Evolutionary conservation across 1,140 invertebrate species (phyloP).

Genomic region (Cheumatopsyche charites): DNA sequence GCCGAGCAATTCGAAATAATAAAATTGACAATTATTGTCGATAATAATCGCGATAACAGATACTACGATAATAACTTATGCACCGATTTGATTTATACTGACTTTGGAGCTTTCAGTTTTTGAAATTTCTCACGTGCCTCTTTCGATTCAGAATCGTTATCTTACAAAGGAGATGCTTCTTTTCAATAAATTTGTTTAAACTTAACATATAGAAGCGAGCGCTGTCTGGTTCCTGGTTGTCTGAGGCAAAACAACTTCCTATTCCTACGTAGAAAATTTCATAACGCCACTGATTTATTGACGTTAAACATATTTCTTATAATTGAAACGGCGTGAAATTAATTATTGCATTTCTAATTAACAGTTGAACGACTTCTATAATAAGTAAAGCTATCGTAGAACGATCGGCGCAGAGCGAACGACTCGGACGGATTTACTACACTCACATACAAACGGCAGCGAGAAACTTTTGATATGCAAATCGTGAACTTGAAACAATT

Average conservation of each 20-base stretch:
- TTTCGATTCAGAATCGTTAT: no score
- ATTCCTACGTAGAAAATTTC: neutral
- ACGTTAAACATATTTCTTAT: neutral
- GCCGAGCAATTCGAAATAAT: neutral
- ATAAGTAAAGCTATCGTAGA: neutral
- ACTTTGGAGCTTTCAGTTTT: no score
- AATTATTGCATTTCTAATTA: slow-evolving; percentile 21
- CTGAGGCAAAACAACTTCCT: neutral
- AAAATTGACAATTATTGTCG: slow-evolving; percentile 21
- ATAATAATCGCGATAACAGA: neutral
- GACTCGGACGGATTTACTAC: no score
- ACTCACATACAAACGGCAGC: no score
- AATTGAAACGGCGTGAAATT: slow-evolving; percentile 8
- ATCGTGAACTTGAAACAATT: no score
- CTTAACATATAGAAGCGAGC: neutral
- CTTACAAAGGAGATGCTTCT: neutral
- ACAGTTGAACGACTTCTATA: neutral
- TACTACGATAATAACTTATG: no score
- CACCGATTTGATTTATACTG: no score
- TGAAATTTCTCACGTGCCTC: no score
- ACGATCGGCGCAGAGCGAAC: neutral
- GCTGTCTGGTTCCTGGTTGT: slow-evolving; percentile 30
- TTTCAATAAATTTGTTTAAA: slow-evolving; percentile 25
- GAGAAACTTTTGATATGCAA: no score
- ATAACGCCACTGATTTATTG: slow-evolving; percentile 11